Evolutionary conservation across 2,797 vertebrate genomes (phyloP).

Genomic region (Crossoptilon crossoptilon): DNA sequence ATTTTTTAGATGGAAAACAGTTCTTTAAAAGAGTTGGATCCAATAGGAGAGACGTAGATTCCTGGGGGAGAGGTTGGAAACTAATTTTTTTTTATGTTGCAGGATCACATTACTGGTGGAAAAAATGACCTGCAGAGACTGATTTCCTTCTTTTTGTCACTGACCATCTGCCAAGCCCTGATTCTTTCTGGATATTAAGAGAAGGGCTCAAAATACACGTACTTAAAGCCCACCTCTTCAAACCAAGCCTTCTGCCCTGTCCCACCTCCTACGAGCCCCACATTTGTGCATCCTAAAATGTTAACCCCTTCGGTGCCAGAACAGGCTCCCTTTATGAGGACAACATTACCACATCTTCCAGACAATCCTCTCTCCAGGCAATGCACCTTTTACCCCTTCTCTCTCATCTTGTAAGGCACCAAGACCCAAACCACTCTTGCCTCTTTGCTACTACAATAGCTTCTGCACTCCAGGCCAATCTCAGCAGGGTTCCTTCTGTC

Average conservation of each 20-base stretch:
- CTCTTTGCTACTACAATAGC: neutral
- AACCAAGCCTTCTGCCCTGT: neutral
- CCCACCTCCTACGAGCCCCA: neutral
- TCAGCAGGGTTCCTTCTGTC: neutral
- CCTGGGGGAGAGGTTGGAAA: slow-evolving; percentile 40
- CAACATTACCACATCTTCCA: fast-evolving
- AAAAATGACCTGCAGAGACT: slow-evolving; percentile 56
- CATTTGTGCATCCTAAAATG: neutral
- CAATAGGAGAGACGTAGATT: neutral
- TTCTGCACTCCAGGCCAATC: neutral
- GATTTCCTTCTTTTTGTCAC: slow-evolving; percentile 29
- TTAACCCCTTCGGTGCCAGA: neutral
- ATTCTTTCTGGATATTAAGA: neutral
- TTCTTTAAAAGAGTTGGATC: neutral
- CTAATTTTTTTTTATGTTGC: neutral
- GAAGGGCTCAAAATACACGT: neutral
- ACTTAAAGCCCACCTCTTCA: neutral
- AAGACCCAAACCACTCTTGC: neutral
- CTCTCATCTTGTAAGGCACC: neutral
- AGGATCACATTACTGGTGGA: slow-evolving; percentile 34
- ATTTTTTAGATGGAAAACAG: neutral
- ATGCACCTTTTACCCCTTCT: neutral
- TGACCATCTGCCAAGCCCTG: slow-evolving; percentile 48
- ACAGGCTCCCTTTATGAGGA: neutral
- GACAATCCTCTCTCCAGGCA: neutral